Base-by-base conservation (phyloP, 2,888 invertebrate genomes). In the Phorcus lineatus region DNA sequence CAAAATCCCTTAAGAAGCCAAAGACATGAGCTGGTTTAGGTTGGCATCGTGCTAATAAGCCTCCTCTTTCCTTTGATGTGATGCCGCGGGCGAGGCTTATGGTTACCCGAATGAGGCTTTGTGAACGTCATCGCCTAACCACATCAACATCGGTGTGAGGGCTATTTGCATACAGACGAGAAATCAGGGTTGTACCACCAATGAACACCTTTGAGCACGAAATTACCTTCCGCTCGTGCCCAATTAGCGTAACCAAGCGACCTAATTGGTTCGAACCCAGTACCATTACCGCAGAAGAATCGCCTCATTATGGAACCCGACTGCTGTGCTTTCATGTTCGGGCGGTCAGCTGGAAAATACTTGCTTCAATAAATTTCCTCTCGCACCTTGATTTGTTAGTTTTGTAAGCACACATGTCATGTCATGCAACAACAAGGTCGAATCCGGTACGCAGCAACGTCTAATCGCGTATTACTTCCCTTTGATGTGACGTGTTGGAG, bases 91-190 rank as follows among this genome's bases (percentile, higher is more conserved):
- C 47, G 47, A 47, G 47, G 47, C 47, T 47, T 47, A 47, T 47
- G 47, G 11, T 47, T 47, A 47, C 11, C 4, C 47, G 13, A 9
- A 16, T 16, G 28, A 24, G 62, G 62, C 28, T 24, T 62, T 28
- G 62, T 24, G 28, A 62, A 17, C 28, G 62, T 62, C 62, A n/a
- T 24, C 62, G 28, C 28, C 24, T 28, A 62, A 62, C 62, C 28
- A 62, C 24, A 28, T 28, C 28, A 28, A 62, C 62, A 62, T 17
- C 62, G 62, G 28, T 62, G 62, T 62, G 62, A 62, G 28, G 28
- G 24, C 28, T 62, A 62, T 62, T 62, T 62, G 62, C 62, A 62
- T 62, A 62, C 62, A 62, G 62, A 62, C 62, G 28, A 62, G 62
- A 28, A 62, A 62, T 62, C 62, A 62, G 62, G 24, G 62, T 28